Base-by-base conservation (phyloP, 1,140 invertebrate genomes). In the Lineus longissimus region DNA sequence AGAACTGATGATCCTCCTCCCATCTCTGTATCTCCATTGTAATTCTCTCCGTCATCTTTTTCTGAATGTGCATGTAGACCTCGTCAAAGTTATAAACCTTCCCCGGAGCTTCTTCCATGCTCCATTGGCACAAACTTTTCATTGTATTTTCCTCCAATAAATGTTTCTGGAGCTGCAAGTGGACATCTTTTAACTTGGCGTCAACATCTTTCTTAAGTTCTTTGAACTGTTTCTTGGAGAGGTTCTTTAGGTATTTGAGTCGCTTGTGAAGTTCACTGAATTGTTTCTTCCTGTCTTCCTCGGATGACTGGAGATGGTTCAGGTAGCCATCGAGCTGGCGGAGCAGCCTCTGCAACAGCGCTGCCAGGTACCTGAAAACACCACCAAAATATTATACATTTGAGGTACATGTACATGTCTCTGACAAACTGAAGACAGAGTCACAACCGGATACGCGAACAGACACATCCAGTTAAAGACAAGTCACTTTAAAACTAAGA, bases 211-310 rank as follows among this genome's bases (percentile, higher is more conserved):
- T 31, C 25, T n/a, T 61, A 4, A 61, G 47, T 29, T 22, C n/a
- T 29, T 61, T 51, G 40, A 40, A 17, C 47, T 61, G 33, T 17
- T 23, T 41, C 6, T 61, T 41, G 13, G 60, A 61, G 4, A 23
- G n/a, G n/a, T 51, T 27, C n/a, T 27, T 51, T 9, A 51, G 47
- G 4, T 51, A 9, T 51, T 51, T n/a, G 4, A 51, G 9, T 9
- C 47, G 6, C 47, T 19, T 27, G 47, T 27, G 47, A 6, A 27
- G n/a, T 23, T 51, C 47, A 9, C n/a, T 27, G 9, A 51, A 27
- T 27, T 23, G 6, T n/a, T 27, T 19, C 25, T 51, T 51, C 15
- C 47, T 55, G 15, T 40, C 41, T 33, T 61, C 60, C 19, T 51
- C 41, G 9, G 60, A 11, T 2, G 27, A 55, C 15, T 61, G 31